A percentile compares a stretch with the other conserved stretches of the same genome.
phyloP scores from a whole-genome alignment of 92 coral and sea anemone species.

The Phymanthus crucifer region DNA sequence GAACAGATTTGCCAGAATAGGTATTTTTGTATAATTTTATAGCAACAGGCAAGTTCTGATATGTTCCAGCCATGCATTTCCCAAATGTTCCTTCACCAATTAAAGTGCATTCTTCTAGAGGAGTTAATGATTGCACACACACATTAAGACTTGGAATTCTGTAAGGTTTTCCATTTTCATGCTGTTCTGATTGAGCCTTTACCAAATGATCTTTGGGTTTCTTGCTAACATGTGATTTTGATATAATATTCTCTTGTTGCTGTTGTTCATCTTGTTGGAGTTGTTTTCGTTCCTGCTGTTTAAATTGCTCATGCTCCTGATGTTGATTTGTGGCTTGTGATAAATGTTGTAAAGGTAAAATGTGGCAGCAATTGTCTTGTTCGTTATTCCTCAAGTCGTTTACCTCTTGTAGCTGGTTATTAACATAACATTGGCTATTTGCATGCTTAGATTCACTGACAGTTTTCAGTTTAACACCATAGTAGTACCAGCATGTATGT shows the following conservation, averaged over 20 bases:
- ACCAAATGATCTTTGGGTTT: not conserved
- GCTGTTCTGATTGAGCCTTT: not conserved
- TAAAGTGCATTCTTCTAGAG: constrained; percentile 17
- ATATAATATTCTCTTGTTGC: not conserved
- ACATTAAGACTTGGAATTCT: constrained; percentile 42
- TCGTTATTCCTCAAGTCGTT: no score
- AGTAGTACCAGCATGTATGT: constrained; percentile 32
- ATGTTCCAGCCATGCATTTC: constrained; percentile 47
- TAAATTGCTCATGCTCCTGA: no score
- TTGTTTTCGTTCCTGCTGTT: no score
- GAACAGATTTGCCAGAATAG: constrained; percentile 16
- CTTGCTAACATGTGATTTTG: not conserved
- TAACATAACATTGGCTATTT: not conserved
- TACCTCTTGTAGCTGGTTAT: no score
- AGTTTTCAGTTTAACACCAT: constrained; percentile 8
- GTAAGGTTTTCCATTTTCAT: not conserved
- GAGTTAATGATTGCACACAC: constrained; percentile 34
- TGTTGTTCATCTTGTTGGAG: no score
- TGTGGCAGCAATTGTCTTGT: no score
- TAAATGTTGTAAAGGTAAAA: no score
- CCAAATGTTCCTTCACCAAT: constrained; percentile 70
- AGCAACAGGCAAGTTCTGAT: constrained; percentile 40
- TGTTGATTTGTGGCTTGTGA: no score
- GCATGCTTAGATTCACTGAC: not conserved
- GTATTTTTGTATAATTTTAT: constrained; percentile 39